Percentiles rank a stretch among this genome's conserved stretches.
Conservation (phyloP, 2,888 invertebrate genomes). For the Agriotes lineatus region DNA sequence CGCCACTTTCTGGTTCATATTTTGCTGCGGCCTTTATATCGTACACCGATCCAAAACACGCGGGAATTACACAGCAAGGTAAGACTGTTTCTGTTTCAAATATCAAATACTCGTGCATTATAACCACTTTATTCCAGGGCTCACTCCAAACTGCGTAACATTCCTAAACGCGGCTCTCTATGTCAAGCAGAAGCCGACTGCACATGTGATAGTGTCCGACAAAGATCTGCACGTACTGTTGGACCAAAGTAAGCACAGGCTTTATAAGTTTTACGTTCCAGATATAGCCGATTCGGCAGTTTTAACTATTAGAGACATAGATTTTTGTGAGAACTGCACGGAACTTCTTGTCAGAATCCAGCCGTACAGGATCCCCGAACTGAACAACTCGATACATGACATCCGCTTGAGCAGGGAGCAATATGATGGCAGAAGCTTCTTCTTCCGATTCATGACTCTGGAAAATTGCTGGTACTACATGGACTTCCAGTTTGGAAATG, state of each 20-base stretch:
- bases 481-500: constrained; percentile 57
- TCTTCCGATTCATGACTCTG: constrained; percentile 61
- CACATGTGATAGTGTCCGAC: constrained; percentile 33
- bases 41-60: constrained; percentile 80
- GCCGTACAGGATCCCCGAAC: constrained; percentile 68
- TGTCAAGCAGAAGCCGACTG: constrained; percentile 28
- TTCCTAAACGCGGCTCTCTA: constrained; percentile 43
- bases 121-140: constrained; percentile 69
- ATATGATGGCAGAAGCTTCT: constrained; percentile 11
- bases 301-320: constrained; percentile 53
- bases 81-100: constrained; percentile 48
- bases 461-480: constrained; percentile 75
- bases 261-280: constrained; percentile 60
- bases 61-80: constrained; percentile 84
- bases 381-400: constrained; percentile 65
- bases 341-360: constrained; percentile 66
- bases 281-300: constrained; percentile 54
- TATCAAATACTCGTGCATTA: not conserved
- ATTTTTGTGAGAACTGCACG: constrained; percentile 51
- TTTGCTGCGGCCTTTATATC: constrained; percentile 83
- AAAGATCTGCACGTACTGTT: constrained; percentile 30
- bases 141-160: constrained; percentile 69
- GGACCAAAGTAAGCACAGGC: constrained; percentile 16
- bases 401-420: constrained; percentile 29
- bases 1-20: constrained; percentile 83